Conservation (phyloP, 2,888 invertebrate species). For the Eupithecia subfuscata region DNA sequence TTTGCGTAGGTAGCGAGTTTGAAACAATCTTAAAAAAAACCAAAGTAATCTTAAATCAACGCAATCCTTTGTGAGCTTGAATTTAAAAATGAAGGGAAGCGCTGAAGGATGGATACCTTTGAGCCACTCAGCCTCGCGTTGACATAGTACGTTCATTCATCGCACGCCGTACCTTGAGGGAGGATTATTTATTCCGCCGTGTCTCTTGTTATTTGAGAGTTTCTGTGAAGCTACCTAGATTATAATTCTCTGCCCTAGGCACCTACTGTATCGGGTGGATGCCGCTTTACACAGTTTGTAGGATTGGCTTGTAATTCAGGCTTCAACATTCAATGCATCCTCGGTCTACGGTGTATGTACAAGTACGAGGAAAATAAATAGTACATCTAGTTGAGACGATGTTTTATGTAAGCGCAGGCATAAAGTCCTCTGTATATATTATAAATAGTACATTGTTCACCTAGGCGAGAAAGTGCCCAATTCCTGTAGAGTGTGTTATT, state of each 20-base stretch:
- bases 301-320: not conserved
- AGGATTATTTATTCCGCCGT: not conserved
- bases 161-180: not conserved
- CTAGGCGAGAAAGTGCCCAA: too few relatives aligned
- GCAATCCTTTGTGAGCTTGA: not conserved
- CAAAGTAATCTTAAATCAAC: not conserved
- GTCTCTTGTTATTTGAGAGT: not conserved
- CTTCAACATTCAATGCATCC: not conserved
- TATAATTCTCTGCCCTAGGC: not conserved
- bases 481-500: too few relatives aligned
- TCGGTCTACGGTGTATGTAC: not conserved
- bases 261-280: not conserved
- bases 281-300: not conserved
- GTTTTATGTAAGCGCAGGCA: not conserved
- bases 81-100: not conserved
- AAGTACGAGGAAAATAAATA: not conserved
- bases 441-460: too few relatives aligned
- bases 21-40: not conserved
- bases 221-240: not conserved
- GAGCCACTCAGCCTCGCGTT: not conserved
- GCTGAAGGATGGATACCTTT: conserved; percentile 1
- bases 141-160: not conserved
- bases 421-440: not conserved
- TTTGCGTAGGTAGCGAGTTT: not conserved
- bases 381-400: not conserved